Base-by-base conservation (phyloP, 2,888 invertebrate species). In the Zaprionus lineosus region DNA sequence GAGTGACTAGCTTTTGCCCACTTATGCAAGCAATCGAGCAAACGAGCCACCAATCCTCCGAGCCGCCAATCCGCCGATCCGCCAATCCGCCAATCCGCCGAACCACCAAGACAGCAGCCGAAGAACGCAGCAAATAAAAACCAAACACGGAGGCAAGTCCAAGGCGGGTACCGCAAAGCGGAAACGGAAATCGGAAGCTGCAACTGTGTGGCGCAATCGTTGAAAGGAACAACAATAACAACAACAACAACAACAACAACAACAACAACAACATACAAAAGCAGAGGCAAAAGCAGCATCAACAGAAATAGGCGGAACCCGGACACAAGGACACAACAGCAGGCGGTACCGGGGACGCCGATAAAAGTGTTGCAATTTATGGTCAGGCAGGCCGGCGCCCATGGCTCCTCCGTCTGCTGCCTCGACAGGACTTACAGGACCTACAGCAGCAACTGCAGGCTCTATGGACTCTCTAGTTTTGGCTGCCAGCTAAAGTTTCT, bases 361-460 rank as follows among this genome's bases (percentile, higher is more conserved):
- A 84, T 81, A 82, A 84, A 84, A 81, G 84, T 81, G 84, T 81
- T 81, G 81, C 81, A 84, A 81, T 82, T 81, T 84, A 81, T 81
- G 75, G 82, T 66, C 81, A 76, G 81, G 81, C 84, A 68, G 58
- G 58, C 39, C 65, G 81, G 74, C 77, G 81, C 75, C 78, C 63
- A 50, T 39, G 51, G 58, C 41, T 46, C 34, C 55, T 53, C 50
- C 41, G 8, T 24, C 3, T 26, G 5, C 12, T 24, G 24, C 28
- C 24, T n/a, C 2, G 6, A 3, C 34, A 1, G 15, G 14, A 15
- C 16, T 7, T 12, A 3, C 3, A 15, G 46, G 47, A 43, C 56
- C 56, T 31, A 46, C 7, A 26, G 34, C 48, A 29, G 46, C 53
- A 50, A 26, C 33, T 29, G 28, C 28, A 29, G 4, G 29, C 28